Base-by-base conservation (phyloP, 1,140 invertebrate species). In the Drosophila oshimai region DNA sequence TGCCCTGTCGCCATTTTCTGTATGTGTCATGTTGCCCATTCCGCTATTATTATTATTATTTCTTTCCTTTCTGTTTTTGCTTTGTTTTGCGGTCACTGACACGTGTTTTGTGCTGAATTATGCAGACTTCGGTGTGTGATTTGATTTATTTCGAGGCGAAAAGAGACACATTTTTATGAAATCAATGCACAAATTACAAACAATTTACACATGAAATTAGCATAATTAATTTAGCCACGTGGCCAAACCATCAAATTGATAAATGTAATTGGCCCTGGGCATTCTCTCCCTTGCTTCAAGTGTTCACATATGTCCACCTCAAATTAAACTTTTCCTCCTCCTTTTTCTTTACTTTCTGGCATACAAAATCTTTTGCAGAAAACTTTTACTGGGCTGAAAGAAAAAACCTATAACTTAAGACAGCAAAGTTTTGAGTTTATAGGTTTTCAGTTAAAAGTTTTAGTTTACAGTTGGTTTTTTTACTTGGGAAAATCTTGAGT, bases 121-220 rank as follows among this genome's bases (percentile, higher is more conserved):
- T 83, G 74, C 74, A 84, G 74, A 71, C 65, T 54, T 57, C 39
- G 44, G 41, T 68, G 64, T 80, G 50, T 86, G 70, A 80, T 86
- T 80, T 84, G 75, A 84, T 84, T 80, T 84, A 86, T 84, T 54
- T 58, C 39, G 44, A 64, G 51, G 17, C 58, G 58, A 55, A 31
- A 39, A 12, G 26, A 18, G 26, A 47, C 37, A 47, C 26, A 60
- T 72, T 86, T 86, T 72, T 68, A 72, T 86, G 55, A 75, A 86
- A 84, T 84, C 80, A 84, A 84, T 72, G 75, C 76, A 39, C 54
- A 84, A 79, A 86, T 83, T 83, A 68, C 80, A 28, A 57, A 72
- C 51, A 62, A 75, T 80, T 84, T 64, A 50, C 81, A 86, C 71
- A 86, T 64, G 34, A 54, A 72, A 86, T 84, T 84, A 80, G 65